A percentile compares a stretch with the other conserved stretches of the same genome.
Evolutionary conservation across 2,888 invertebrate species (phyloP).

Genomic region (Hemithea aestivaria): DNA sequence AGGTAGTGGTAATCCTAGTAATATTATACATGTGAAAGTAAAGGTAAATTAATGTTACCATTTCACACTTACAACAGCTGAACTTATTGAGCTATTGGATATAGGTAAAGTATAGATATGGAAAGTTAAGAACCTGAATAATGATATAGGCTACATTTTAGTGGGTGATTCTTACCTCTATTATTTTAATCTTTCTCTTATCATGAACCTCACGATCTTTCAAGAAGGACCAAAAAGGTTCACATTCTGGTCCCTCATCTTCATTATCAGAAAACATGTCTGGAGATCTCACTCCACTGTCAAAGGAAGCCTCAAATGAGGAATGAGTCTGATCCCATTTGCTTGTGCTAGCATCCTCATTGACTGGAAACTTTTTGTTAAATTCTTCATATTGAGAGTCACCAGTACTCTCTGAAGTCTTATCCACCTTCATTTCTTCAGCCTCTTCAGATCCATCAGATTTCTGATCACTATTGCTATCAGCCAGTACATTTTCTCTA

Average conservation of each 20-base stretch:
- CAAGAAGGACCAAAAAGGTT: conserved; percentile 61
- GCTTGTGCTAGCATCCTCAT: conserved; percentile 43
- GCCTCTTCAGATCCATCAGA: conserved; percentile 38
- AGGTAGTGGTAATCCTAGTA: no score
- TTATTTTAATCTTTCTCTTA: conserved; percentile 57
- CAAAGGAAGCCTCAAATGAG: conserved; percentile 67
- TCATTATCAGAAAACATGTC: conserved; percentile 83
- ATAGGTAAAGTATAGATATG: no score
- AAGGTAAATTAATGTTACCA: no score
- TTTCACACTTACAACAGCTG: no score
- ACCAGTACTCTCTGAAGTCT: conserved; percentile 50
- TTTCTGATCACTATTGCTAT: conserved; percentile 34
- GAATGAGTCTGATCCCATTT: conserved; percentile 71
- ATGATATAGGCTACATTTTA: no score
- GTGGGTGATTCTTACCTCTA: conserved; percentile 69
- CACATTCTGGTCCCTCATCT: conserved; percentile 40
- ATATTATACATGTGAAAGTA: no score
- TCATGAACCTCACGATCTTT: conserved; percentile 63
- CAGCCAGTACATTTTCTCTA: conserved; percentile 29
- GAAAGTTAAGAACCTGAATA: no score
- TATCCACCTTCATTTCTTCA: conserved; percentile 40
- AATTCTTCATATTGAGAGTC: conserved; percentile 57
- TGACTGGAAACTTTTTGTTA: conserved; percentile 35
- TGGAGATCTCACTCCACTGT: conserved; percentile 78
- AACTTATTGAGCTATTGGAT: no score